Evolutionary conservation across 2,113 vertebrate species (phyloP), one percentile per base, ranked within the genome.

Genomic region (Hystrix brachyura): DNA sequence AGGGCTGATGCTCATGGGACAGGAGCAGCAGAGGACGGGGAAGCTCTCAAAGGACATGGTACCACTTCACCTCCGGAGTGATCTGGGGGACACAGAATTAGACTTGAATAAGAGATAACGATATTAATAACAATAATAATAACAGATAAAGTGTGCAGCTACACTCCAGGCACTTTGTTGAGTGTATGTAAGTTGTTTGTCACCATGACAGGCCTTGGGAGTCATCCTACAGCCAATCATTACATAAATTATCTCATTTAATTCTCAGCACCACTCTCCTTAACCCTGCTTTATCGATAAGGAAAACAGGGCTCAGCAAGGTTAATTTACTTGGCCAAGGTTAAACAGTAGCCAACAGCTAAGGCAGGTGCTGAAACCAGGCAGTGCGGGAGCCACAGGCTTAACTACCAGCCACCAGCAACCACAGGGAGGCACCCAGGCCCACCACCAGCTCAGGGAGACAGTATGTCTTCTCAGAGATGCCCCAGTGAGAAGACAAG

Each of bases 1-100:
- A 62, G 65, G 13, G 55, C 4, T 5, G 62, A n/a, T 3, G 48
- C 6, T 23, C 13, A 0, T 0, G 0, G 18, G 12, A 15, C 38
- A n/a, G 60, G 2, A 21, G n/a, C 64, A 64, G 48, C 64, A 27
- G 12, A 55, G 25, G 29, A 19, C 57, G n/a, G 62, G 10, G 1
- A 67, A 14, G 29, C 1, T 6, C 9, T 29, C 38, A 48, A 81
- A 60, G 12, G 91, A 12, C 34, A 11, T 13, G 17, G 32, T 18
- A 2, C 5, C 83, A 32, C 60, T 94, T 87, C 65, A 29, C 32
- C 19, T 55, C 72, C 27, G 27, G 34, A 62, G 53, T 48, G 48
- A 48, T 5, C 18, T 59, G 25, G 81, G 27, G 2, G 19, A n/a
- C 25, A 62, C 23, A 60, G 25, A 89, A 34, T 57, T 60, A 82